phyloP scores from a whole-genome alignment of 2,888 invertebrate genomes.

The Shargacucullia verbasci region DNA sequence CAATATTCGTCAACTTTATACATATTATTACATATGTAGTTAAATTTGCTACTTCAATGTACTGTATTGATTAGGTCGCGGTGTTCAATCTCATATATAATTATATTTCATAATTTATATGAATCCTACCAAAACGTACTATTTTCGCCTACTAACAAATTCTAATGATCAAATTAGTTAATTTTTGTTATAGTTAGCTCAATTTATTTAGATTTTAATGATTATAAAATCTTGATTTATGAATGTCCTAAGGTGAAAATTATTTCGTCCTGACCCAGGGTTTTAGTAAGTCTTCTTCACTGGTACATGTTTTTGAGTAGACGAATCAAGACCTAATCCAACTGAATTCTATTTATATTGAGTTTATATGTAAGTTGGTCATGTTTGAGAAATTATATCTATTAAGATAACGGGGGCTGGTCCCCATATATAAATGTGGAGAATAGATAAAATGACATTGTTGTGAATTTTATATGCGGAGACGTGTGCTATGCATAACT shows the following conservation, averaged over 20 bases:
- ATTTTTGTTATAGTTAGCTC: constrained; percentile 57
- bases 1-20: constrained; percentile 62
- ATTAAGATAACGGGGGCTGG: constrained; percentile 82
- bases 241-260: constrained; percentile 13
- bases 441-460: constrained; percentile 70
- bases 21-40: constrained; percentile 44
- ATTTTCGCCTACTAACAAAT: constrained; percentile 72
- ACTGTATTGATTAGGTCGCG: constrained; percentile 66
- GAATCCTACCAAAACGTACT: constrained; percentile 64
- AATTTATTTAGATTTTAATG: constrained; percentile 54
- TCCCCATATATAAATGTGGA: constrained; percentile 76
- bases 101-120: constrained; percentile 61
- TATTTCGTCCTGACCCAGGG: constrained; percentile 13
- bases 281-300: constrained; percentile 13
- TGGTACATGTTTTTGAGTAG: constrained; percentile 29
- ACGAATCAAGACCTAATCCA: constrained; percentile 61
- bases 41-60: constrained; percentile 65
- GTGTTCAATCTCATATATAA: constrained; percentile 85
- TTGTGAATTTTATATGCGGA: constrained; percentile 83
- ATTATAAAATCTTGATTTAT: constrained; percentile 40
- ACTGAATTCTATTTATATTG: constrained; percentile 60
- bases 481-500: constrained; percentile 67
- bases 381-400: constrained; percentile 71
- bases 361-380: constrained; percentile 60
- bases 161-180: constrained; percentile 66